These are phyloP conservation scores for Sebastes ruberrimus DNA, from an alignment of 2,797 vertebrate genomes.

Conservation along the genomic window DNA sequence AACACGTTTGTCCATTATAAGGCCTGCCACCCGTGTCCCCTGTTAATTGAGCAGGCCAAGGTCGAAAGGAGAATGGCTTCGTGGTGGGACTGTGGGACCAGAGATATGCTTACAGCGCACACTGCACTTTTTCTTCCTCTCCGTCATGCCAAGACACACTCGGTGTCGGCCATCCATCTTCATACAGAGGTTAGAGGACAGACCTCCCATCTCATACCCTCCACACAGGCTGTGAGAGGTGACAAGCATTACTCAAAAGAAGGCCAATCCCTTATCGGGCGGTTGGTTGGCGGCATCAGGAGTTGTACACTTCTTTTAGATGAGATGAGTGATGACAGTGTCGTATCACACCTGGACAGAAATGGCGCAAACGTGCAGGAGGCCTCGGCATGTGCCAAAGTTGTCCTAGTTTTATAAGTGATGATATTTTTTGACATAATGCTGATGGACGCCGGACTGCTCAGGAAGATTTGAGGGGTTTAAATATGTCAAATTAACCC, in stretches of 20 bases:
- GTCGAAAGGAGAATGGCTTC: slow-evolving; percentile 53
- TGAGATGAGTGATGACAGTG: slow-evolving; percentile 34
- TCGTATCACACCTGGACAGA: slow-evolving; percentile 49
- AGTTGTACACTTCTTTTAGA: slow-evolving; percentile 31
- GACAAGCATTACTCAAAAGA: slow-evolving; percentile 41
- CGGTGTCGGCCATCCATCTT: slow-evolving; percentile 60
- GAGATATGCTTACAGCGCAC: slow-evolving; percentile 66
- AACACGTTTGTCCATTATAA: slow-evolving; percentile 47
- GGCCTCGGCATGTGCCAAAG: not conserved
- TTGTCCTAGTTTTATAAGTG: slow-evolving; percentile 6
- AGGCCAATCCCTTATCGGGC: slow-evolving; percentile 20
- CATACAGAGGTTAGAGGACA: slow-evolving; percentile 6
- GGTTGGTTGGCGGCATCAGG: slow-evolving; percentile 33
- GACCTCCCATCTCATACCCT: slow-evolving; percentile 7
- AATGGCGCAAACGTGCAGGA: not conserved
- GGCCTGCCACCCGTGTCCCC: slow-evolving; percentile 28
- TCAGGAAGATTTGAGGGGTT: not conserved
- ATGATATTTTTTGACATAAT: not conserved
- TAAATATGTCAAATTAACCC: slow-evolving; percentile 28
- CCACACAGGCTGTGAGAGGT: slow-evolving; percentile 1
- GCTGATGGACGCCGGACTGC: not conserved
- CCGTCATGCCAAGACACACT: slow-evolving; percentile 48
- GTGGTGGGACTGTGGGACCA: slow-evolving; percentile 20
- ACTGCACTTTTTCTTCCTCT: slow-evolving; percentile 27
- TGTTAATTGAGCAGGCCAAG: slow-evolving; percentile 68